Conservation (phyloP, 1,140 invertebrate species). For the Drosophila triauraria region DNA sequence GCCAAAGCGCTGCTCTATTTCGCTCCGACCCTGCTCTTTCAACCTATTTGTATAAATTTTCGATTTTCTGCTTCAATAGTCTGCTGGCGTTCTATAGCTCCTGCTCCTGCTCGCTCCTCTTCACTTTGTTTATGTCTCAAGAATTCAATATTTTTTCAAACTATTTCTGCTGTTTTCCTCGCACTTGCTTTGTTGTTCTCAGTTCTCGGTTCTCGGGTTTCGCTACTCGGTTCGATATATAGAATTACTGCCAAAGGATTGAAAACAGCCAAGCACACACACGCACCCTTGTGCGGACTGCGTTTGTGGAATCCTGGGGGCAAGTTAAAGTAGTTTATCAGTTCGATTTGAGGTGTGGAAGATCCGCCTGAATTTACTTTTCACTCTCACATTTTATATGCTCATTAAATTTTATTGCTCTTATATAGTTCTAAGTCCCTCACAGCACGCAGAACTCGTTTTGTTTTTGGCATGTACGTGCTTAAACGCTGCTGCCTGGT, state of each 20-base stretch:
- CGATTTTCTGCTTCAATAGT: conserved; percentile 80
- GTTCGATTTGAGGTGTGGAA: conserved; percentile 30
- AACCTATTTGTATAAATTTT: conserved; percentile 83
- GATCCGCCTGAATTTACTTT: conserved; percentile 52
- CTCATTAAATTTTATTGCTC: conserved; percentile 78
- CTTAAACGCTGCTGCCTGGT: conserved; percentile 50
- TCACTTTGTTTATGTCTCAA: conserved; percentile 79
- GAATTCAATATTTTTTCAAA: conserved; percentile 78
- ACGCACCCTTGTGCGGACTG: neutral
- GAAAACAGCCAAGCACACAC: conserved; percentile 18
- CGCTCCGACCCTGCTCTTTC: conserved; percentile 47
- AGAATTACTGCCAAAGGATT: conserved; percentile 51
- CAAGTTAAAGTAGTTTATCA: conserved; percentile 38
- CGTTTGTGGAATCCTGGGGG: conserved; percentile 8
- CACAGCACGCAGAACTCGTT: conserved; percentile 27
- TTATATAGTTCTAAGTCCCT: conserved; percentile 52
- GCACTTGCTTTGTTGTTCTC: conserved; percentile 53
- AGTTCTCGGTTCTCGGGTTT: conserved; percentile 7
- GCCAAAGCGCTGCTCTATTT: conserved; percentile 31
- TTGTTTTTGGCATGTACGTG: conserved; percentile 45
- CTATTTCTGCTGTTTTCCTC: conserved; percentile 63
- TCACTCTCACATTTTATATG: conserved; percentile 67
- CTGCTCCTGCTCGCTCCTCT: conserved; percentile 42
- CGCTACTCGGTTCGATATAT: conserved; percentile 16
- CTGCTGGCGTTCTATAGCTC: conserved; percentile 44